These are phyloP conservation scores for Heterocephalus glaber DNA, from an alignment of 2,113 vertebrate genomes.

Conservation along the genomic window DNA sequence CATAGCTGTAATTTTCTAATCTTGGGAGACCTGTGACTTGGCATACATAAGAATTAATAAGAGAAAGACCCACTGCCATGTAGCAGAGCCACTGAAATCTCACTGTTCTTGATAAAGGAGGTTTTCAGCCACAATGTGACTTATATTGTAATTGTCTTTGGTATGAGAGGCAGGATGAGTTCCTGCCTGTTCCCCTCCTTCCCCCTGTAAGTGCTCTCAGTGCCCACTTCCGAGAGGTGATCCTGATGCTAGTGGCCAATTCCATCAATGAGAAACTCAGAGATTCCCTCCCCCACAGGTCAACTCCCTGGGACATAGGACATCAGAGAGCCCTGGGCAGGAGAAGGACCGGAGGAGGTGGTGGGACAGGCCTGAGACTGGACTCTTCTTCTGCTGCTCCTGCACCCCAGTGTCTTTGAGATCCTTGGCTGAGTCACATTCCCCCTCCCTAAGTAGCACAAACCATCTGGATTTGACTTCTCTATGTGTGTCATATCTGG, in stretches of 20 bases:
- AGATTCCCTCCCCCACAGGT: background rate
- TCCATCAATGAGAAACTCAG: background rate
- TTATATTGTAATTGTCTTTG: background rate
- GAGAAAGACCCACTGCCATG: background rate
- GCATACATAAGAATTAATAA: background rate
- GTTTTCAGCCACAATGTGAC: no score
- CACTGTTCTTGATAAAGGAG: background rate
- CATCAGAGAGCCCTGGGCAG: background rate
- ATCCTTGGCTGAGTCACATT: background rate
- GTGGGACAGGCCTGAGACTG: background rate
- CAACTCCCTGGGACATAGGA: background rate
- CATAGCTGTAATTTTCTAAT: background rate
- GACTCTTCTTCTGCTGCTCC: background rate
- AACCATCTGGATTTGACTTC: background rate
- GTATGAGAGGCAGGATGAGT: background rate
- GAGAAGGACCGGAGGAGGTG: background rate
- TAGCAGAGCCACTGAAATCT: background rate
- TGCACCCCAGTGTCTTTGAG: background rate
- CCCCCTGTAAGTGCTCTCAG: background rate
- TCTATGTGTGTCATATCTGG: background rate
- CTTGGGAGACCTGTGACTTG: background rate
- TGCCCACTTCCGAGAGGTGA: background rate
- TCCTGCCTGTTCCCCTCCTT: background rate
- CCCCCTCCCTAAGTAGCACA: background rate
- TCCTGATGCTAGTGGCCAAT: background rate